Percentiles rank a stretch among this genome's conserved stretches.
These are phyloP conservation scores for Acestrorhynchus altus DNA, from an alignment of 2,797 vertebrate genomes.

Conservation along the genomic window DNA sequence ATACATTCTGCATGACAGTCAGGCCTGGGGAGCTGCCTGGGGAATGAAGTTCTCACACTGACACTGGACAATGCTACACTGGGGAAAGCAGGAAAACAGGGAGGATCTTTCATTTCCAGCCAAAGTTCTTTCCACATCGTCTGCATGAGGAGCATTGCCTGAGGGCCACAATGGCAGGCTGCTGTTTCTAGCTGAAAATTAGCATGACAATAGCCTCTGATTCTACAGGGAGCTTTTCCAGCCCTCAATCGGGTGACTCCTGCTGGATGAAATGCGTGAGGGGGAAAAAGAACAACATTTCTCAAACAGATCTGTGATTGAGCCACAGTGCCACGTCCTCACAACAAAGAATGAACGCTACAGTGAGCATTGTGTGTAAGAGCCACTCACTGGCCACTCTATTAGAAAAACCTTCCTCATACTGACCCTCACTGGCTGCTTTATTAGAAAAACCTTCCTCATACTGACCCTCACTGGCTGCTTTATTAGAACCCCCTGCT, in stretches of 20 bases:
- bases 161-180: background rate
- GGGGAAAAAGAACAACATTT: background rate
- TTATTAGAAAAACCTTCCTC: too few species aligned
- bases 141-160: background rate
- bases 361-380: background rate
- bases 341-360: background rate
- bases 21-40: background rate
- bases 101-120: background rate
- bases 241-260: background rate
- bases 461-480: too few species aligned
- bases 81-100: background rate
- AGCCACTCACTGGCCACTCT: too few species aligned
- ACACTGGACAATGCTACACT: background rate
- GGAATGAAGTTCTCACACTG: background rate
- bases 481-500: too few species aligned
- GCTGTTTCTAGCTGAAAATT: conserved; percentile 1
- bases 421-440: too few species aligned
- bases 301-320: background rate
- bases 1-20: background rate
- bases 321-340: background rate
- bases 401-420: too few species aligned
- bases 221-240: background rate
- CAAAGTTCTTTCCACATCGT: background rate
- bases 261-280: background rate
- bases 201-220: background rate